Evolutionary conservation across 2,888 invertebrate genomes (phyloP), one percentile per base, ranked within the genome.

Genomic region (Pammene fasciana): DNA sequence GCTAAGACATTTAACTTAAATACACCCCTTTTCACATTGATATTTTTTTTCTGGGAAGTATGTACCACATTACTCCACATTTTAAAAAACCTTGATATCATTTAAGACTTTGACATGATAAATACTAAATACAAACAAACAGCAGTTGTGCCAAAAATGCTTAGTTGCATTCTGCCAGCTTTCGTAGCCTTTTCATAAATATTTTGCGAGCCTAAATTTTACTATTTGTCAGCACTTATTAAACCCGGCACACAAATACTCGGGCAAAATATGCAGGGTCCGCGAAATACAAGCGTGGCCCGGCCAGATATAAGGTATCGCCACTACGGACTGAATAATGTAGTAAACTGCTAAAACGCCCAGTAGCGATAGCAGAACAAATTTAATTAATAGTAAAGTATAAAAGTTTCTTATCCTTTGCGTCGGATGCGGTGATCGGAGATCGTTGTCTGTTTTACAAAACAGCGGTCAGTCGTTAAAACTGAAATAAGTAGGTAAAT

Each of bases 281-380:
- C 16, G 50, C 68, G 67, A 72, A 68, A 64, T 67, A 72, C 71
- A 72, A 67, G 72, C 67, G 50, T 71, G 70, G 65, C 67, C 64
- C 61, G 45, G 55, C 56, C 71, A 70, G 71, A 73, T 72, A 73
- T 73, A 73, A 72, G 73, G 70, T 72, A 72, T 68, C 67, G 73
- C 66, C 72, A 74, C 71, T 72, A 70, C 66, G 60, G 59, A 34
- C 71, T 76, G 75, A 74, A 76, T 76, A 74, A 76, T 76, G 73
- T 64, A 76, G 71, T 68, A 48, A 71, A 64, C 41, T 55, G 67
- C 65, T 60, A 62, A 71, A 60, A 68, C 64, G 55, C 61, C 43
- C 43, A 0, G 74, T 72, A 75, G 48, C 26, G 71, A 14, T 38
- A 54, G 65, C 74, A 43, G 0, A 52, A 52, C 26, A 26, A 26